Conservation (phyloP, 1,140 invertebrate species). For the Ceratina japonica region DNA sequence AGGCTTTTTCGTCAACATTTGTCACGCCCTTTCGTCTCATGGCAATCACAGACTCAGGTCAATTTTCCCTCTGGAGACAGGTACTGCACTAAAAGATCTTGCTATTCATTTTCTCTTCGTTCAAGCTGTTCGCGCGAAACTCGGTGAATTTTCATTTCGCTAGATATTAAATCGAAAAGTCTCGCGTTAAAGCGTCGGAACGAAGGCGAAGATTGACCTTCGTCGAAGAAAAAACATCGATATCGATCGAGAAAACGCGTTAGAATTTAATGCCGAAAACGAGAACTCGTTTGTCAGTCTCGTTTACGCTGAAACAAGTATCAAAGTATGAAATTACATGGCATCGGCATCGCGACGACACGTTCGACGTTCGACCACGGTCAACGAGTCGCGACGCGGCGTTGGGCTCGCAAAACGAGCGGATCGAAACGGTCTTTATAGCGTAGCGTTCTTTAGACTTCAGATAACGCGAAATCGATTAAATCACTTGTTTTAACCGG, state of each 20-base stretch:
- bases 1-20: slow-evolving; percentile 63
- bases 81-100: slow-evolving; percentile 11
- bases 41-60: slow-evolving; percentile 25
- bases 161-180: neutral
- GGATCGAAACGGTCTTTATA: slow-evolving; percentile 23
- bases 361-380: slow-evolving; percentile 37
- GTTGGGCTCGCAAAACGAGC: slow-evolving; percentile 13
- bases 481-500: slow-evolving; percentile 42
- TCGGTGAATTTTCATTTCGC: neutral
- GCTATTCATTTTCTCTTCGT: neutral
- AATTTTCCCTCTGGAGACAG: slow-evolving; percentile 21
- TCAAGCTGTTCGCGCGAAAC: neutral
- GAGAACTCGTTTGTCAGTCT: neutral
- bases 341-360: slow-evolving; percentile 1
- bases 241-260: neutral
- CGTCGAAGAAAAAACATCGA: too few species aligned
- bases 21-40: slow-evolving; percentile 40
- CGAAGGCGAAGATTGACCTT: too few species aligned
- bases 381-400: slow-evolving; percentile 33
- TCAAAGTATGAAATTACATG: slow-evolving; percentile 46
- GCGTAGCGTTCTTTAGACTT: too few species aligned
- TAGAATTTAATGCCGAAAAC: neutral
- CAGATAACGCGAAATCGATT: slow-evolving; percentile 48
- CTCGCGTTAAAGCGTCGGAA: neutral
- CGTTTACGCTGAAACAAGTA: slow-evolving; percentile 18